Evolutionary conservation across 2,888 invertebrate species (phyloP), one percentile per base, ranked within the genome.

Genomic region (Drosophila kanekoi): DNA sequence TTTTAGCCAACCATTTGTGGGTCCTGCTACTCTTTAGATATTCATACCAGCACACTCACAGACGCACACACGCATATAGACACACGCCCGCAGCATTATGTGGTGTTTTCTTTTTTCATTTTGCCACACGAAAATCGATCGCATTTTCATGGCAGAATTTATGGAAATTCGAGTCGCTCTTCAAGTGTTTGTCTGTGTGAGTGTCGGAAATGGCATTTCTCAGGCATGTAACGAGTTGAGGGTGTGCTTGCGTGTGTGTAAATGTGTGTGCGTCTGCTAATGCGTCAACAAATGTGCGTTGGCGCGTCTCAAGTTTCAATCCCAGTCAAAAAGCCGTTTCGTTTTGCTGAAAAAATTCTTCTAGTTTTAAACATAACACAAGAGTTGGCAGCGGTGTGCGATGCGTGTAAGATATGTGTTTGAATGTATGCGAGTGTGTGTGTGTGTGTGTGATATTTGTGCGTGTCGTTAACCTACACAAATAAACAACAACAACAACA

Each of bases 81-180:
- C 23, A 56, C 52, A 61, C 48, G 81, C 84, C 71, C 67, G 61
- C 68, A 84, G 87, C 84, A 84, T 87, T 83, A 83, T 87, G 75
- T 64, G 61, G 37, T 58, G 45, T 43, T 44, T 48, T 20, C 14
- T 57, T 47, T 54, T 62, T 70, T 78, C 64, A 71, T 59, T 62
- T 47, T 41, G 43, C 52, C 68, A 72, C 73, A 77, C 70, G 74
- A 83, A 89, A 87, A 87, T 87, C 87, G 89, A 89, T 87, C 87
- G 90, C 81, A 88, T 89, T 87, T 87, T 89, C 80, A 88, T 87
- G 84, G 89, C 89, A 89, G 83, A 89, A 89, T 88, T 89, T 87
- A 89, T 89, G 89, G 89, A 89, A 89, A 87, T 87, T 86, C 84
- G 87, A 88, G 84, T 86, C 81, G 74, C 77, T 78, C 73, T 69